Base-by-base conservation (phyloP, 2,113 vertebrate species). In the Pseudorectes ferrugineus region DNA sequence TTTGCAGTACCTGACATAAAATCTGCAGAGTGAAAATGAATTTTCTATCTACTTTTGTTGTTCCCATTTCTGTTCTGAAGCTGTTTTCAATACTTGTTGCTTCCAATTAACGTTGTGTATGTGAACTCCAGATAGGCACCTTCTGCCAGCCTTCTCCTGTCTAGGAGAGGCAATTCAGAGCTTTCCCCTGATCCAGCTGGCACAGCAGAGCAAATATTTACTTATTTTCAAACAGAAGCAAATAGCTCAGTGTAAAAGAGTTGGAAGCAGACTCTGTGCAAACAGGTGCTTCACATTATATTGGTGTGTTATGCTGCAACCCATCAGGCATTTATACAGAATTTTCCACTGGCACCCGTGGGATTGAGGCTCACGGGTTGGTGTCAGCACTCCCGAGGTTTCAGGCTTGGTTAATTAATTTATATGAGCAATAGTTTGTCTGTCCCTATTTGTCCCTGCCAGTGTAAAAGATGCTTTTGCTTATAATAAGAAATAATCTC, bases 171-270 rank as follows among this genome's bases (percentile, higher is more conserved):
- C 90, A 91, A 24, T 91, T 76, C 55, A 42, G 38, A 73, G 85
- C 70, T 76, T 92, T 81, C 68, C 63, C 29, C 68, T 52, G 42
- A 84, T 93, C 90, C 95, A 93, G 78, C 85, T 97, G 95, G 89
- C 91, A 79, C 63, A 28, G 70, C 52, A 68, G 67, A 91, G 92
- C 59, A 94, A 96, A 90, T 96, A 94, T 97, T 97, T 95, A 82
- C 91, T 94, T 79, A 72, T 82, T 94, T 96, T 85, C 79, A 55
- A 46, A 36, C 43, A n/a, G 51, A 93, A 92, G 82, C 88, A 93
- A 96, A 79, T 90, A 96, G 49, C 91, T 90, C 31, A 31, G 43
- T 8, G 58, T 49, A 58, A 48, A 75, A 70, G 78, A 94, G 80
- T 57, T 86, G 84, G 76, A 92, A 77, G 45, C 5, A 1, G 23